Base-by-base conservation (phyloP, 2,888 invertebrate species). In the Ornithoptera alexandrae region DNA sequence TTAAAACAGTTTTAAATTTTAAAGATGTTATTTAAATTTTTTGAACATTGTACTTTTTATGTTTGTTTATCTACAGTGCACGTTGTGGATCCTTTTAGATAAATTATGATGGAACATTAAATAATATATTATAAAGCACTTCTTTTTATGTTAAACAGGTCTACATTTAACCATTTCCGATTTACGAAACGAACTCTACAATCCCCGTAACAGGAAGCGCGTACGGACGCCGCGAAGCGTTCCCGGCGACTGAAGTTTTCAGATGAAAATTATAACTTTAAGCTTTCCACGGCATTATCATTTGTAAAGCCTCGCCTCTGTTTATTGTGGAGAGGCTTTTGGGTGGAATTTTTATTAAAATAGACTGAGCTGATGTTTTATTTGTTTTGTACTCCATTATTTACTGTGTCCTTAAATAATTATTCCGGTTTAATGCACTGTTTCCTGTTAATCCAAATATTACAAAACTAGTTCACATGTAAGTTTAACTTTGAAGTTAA, bases 281-380 rank as follows among this genome's bases (percentile, higher is more conserved):
- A 63, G 63, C 68, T 68, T 50, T 36, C 58, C 18, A 18, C 57
- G 58, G 63, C 56, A 68, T 58, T 65, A 65, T 62, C 65, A 65
- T 69, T 65, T 62, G 57, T 68, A 42, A 65, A 65, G 57, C 61
- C 69, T 65, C 58, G 61, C 15, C 50, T 60, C 60, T 69, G 60
- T 65, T 65, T 57, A 65, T 65, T 20, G 57, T 58, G 20, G 50
- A 42, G 62, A 46, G 8, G 39, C 30, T 42, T 69, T 61, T 69
- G 30, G 36, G 69, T 46, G 39, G 22, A 46, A 50, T 63, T 46
- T 63, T 58, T 68, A 63, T 50, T 57, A 59, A 57, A 50, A 20
- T 66, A 66, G 2, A 39, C 20, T 53, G 12, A 17, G 57, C 5
- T 56, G 39, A 42, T 50, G 30, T 57, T 68, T 68, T 59, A 36